Evolutionary conservation across 2,797 vertebrate species (phyloP), one percentile per base, ranked within the genome.

Genomic region (Sandelia bainsii): DNA sequence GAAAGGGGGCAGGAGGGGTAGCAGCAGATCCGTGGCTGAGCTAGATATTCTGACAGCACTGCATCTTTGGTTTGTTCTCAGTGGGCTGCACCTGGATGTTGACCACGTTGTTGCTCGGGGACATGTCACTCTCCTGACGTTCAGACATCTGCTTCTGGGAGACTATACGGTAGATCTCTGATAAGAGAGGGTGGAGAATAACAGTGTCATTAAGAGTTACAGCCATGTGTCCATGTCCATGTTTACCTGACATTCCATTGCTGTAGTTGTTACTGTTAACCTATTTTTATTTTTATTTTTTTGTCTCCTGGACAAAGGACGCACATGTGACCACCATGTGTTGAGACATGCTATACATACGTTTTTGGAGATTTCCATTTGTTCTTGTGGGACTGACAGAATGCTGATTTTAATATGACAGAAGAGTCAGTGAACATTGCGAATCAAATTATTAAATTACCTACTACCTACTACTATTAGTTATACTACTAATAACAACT

Each of bases 1-100:
- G 32, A 11, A 1, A 17, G 44, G 10, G 84, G 83, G 91, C 13
- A 83, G 83, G 87, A 63, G 60, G 49, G 13, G 48, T 23, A 78
- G 83, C 72, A 87, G 80, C 61, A 74, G 79, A 25, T 77, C 62
- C 34, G n/a, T 12, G 42, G 88, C 90, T 7, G 46, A 88, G 86
- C 94, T 96, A 98, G 95, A 98, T 98, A 94, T 97, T 98, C 95
- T 99, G 97, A 95, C 98, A 99, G 94, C 97, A 98, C 90, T 99
- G 97, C 96, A 98, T 98, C 97, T 98, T 99, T 97, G 97, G 97
- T 96, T 99, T 99, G 91, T 97, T 98, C 94, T 99, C 98, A 76
- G 98, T 99, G 74, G 98, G 97, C 89, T 97, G 97, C 81, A 99
- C 97, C 45, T 98, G 97, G 93, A 99, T 98, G 91, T 97, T 97